phyloP scores from a whole-genome alignment of 1,140 invertebrate genomes.

The Luehdorfia chinensis region DNA sequence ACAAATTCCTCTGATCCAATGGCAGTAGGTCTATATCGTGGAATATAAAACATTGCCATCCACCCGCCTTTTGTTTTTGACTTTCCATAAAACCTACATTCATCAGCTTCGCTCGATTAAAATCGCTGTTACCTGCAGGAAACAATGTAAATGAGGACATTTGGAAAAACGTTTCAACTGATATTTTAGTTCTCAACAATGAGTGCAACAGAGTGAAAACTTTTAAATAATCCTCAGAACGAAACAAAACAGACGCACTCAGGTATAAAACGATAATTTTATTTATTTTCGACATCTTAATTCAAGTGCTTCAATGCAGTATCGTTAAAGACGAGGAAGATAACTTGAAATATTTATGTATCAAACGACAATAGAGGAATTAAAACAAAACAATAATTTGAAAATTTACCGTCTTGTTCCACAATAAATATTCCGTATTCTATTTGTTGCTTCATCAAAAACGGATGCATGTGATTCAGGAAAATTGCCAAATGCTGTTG shows the following conservation, averaged over 20 bases:
- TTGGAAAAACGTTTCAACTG: not conserved
- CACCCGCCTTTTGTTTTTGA: slow-evolving; percentile 71
- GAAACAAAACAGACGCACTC: slow-evolving; percentile 7
- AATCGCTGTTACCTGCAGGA: slow-evolving; percentile 70
- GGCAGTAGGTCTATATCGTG: slow-evolving; percentile 97
- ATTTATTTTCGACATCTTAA: not conserved
- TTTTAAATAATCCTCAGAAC: slow-evolving; percentile 7
- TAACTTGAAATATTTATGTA: not conserved
- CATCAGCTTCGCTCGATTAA: slow-evolving; percentile 96
- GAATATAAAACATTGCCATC: slow-evolving; percentile 95
- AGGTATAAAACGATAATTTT: not conserved
- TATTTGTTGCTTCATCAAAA: slow-evolving; percentile 91
- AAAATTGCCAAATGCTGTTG: slow-evolving; percentile 87
- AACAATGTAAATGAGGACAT: slow-evolving; percentile 17
- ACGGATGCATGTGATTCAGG: slow-evolving; percentile 90
- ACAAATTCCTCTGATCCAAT: slow-evolving; percentile 94
- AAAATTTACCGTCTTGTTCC: slow-evolving; percentile 83
- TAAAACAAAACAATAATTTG: no score
- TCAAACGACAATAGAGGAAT: no score
- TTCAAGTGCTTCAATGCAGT: no score
- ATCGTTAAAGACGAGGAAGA: not conserved
- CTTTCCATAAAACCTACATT: slow-evolving; percentile 95
- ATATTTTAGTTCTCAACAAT: slow-evolving; percentile 9
- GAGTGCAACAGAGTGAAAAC: slow-evolving; percentile 8
- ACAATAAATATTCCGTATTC: slow-evolving; percentile 95